Evolutionary conservation across 1,140 invertebrate genomes (phyloP).

Genomic region (Acromyrmex heyeri): DNA sequence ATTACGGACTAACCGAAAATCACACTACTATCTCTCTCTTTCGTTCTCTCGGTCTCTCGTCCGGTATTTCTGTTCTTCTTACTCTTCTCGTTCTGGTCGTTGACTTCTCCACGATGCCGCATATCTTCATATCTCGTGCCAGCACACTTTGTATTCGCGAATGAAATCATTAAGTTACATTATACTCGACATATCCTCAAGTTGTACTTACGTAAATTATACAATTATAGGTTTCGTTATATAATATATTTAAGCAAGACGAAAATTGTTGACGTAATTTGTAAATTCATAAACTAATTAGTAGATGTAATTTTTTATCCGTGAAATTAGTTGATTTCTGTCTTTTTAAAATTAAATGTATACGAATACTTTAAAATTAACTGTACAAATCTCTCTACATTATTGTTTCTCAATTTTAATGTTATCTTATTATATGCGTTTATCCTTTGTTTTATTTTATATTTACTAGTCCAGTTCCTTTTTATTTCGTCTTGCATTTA

Average conservation of each 20-base stretch:
- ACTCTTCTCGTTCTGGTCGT: constrained; percentile 63
- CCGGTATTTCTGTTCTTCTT: constrained; percentile 7
- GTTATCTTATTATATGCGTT: too few species aligned
- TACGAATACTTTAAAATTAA: not conserved
- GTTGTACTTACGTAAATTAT: not conserved
- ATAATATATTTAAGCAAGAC: not conserved
- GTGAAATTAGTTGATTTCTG: not conserved
- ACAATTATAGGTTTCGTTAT: constrained; percentile 6
- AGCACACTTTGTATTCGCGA: constrained; percentile 53
- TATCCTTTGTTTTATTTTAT: too few species aligned
- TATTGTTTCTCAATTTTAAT: too few species aligned
- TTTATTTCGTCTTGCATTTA: too few species aligned
- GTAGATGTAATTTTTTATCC: not conserved
- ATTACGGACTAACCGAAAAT: constrained; percentile 83
- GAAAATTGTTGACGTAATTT: not conserved
- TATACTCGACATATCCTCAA: constrained; percentile 2
- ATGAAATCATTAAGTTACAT: constrained; percentile 42
- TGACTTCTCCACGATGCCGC: constrained; percentile 57
- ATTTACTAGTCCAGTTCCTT: too few species aligned
- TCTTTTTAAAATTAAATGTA: not conserved
- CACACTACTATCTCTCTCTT: constrained; percentile 37
- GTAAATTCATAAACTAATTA: not conserved
- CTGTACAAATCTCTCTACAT: too few species aligned
- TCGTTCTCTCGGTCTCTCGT: not conserved
- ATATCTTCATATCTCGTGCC: constrained; percentile 29